Evolutionary conservation across 2,888 invertebrate species (phyloP), one percentile per base, ranked within the genome.

Genomic region (Siphonodentalium dalli): DNA sequence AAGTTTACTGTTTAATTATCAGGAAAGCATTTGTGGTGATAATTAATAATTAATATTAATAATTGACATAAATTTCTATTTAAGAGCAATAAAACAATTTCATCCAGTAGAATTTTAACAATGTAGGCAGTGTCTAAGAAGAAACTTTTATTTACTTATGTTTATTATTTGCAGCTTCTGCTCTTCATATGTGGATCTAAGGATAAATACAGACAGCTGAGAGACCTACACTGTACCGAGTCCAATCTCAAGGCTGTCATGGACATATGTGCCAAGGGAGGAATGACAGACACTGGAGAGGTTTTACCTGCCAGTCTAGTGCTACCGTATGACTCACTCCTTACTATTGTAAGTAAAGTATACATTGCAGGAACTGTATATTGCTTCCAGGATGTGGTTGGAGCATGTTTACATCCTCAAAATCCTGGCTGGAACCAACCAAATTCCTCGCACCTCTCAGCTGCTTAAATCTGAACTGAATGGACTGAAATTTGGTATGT

Each of bases 151-250:
- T 28, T 24, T 11, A 23, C 47, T 21, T 20, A 26, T 23, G n/a
- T 45, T 39, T n/a, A n/a, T n/a, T n/a, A n/a, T 21, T 61, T 65
- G 1, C 63, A 81, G 83, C 84, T 98, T 18, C 82, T 98, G 18
- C 85, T 97, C 65, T 90, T 93, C 69, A 89, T 97, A 65, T 95
- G 96, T 79, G 96, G 95, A 21, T 93, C 91, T 49, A 94, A 96
- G 76, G 97, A 98, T 69, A 92, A 93, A 48, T 98, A 98, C 84
- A 87, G 97, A 0, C 92, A 94, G 77, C 84, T 94, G 63, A 87
- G 97, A 35, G 98, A 98, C 85, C 87, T 94, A 13, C 95, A 97
- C 83, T 91, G 94, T 0, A 85, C 97, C 5, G 91, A 92, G 71
- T 91, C 91, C 33, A 94, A 96, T 77, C 87, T 96, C 76, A 67